Percentiles rank a stretch among this genome's conserved stretches.
Evolutionary conservation across 2,888 invertebrate species (phyloP).

Genomic region (Rhingia rostrata): DNA sequence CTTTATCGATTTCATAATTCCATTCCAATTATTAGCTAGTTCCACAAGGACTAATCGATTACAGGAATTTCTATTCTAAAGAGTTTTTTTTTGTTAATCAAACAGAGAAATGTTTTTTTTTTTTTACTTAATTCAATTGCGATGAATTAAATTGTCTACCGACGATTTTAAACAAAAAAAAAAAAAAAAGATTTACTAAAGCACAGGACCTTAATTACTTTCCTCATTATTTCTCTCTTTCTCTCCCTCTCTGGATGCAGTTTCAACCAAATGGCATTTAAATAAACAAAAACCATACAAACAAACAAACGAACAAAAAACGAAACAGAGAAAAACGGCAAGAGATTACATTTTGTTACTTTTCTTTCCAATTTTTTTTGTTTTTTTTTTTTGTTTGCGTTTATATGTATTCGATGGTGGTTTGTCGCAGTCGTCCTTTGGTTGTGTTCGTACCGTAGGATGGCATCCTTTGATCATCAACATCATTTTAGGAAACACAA

Average conservation of each 20-base stretch:
- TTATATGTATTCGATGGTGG: background rate
- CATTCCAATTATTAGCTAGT: too few species aligned
- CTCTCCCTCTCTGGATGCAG: background rate
- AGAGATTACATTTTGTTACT: conserved; percentile 3
- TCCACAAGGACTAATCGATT: too few species aligned
- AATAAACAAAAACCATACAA: background rate
- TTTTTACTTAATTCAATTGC: background rate
- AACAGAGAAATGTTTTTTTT: background rate
- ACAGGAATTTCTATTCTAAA: too few species aligned
- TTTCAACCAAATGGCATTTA: conserved; percentile 11
- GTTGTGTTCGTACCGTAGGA: conserved; percentile 7
- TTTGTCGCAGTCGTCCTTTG: conserved; percentile 4
- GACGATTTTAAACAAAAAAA: background rate
- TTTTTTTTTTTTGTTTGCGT: background rate
- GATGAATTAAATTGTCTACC: background rate
- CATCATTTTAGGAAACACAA: conserved; percentile 5
- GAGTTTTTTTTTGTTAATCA: too few species aligned
- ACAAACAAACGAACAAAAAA: background rate
- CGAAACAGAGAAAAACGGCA: background rate
- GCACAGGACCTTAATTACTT: background rate
- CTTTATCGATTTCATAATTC: too few species aligned
- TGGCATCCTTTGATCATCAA: conserved; percentile 23
- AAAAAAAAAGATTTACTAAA: background rate
- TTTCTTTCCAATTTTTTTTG: background rate
- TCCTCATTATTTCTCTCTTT: background rate